Evolutionary conservation across 1,140 invertebrate genomes (phyloP).

Genomic region (Triops cancriformis): DNA sequence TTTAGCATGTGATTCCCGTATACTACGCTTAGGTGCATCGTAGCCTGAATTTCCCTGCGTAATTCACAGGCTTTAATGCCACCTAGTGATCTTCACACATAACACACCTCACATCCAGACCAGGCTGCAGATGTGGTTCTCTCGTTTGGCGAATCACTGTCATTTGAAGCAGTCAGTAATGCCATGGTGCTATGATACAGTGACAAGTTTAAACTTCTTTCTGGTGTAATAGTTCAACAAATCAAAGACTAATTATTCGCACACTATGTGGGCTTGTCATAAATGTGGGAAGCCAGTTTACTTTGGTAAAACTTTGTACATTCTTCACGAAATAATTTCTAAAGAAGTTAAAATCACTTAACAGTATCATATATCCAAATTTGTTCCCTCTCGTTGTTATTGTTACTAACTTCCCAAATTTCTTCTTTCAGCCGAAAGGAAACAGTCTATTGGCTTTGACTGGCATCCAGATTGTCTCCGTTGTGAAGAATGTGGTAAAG

Average conservation of each 20-base stretch:
- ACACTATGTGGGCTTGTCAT: constrained; percentile 72
- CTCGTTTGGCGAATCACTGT: background rate
- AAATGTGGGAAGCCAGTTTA: constrained; percentile 78
- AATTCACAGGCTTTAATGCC: no score
- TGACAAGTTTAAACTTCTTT: background rate
- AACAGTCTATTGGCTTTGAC: constrained; percentile 82
- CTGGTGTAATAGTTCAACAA: background rate
- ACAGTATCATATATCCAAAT: constrained; percentile 9
- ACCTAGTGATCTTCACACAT: no score
- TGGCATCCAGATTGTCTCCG: constrained; percentile 86
- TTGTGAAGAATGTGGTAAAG: constrained; percentile 82
- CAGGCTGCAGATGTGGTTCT: background rate
- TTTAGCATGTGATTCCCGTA: no score
- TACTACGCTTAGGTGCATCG: background rate
- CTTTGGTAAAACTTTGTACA: constrained; percentile 53
- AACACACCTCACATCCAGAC: no score
- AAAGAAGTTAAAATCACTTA: background rate
- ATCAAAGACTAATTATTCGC: background rate
- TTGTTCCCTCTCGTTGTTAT: constrained; percentile 17
- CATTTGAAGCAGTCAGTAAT: background rate
- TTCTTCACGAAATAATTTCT: background rate
- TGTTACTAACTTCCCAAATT: constrained; percentile 26
- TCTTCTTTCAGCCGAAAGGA: constrained; percentile 67
- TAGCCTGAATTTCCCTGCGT: background rate
- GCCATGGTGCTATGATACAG: background rate